Percentiles rank a stretch among this genome's conserved stretches.
Evolutionary conservation across 2,888 invertebrate species (phyloP).

Genomic region (Melanostoma mellinum): DNA sequence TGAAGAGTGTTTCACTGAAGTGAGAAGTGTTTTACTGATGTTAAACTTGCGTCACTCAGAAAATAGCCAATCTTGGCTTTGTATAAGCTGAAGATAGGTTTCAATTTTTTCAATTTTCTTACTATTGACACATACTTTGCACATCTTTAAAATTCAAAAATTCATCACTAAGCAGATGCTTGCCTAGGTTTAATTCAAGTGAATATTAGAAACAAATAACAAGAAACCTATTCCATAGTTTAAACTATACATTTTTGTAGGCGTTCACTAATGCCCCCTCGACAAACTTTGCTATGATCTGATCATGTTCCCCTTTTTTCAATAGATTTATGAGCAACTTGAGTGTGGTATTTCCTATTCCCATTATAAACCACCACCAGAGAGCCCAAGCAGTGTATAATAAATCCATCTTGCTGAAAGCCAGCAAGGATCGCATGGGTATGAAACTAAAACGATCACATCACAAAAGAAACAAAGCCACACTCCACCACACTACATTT

Average conservation of each 20-base stretch:
- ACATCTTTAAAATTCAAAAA: too few species aligned
- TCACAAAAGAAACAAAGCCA: slow-evolving; percentile 47
- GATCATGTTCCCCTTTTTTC: slow-evolving; percentile 12
- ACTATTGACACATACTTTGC: too few species aligned
- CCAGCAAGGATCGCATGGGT: slow-evolving; percentile 49
- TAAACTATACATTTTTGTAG: background rate
- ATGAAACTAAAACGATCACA: slow-evolving; percentile 59
- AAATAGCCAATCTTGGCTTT: too few species aligned
- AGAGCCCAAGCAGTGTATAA: slow-evolving; percentile 21
- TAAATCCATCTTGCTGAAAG: slow-evolving; percentile 61
- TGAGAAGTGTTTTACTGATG: too few species aligned
- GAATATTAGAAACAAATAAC: too few species aligned
- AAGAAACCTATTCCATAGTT: too few species aligned
- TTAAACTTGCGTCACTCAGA: too few species aligned
- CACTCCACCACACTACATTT: slow-evolving; percentile 59
- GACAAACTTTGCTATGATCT: slow-evolving; percentile 14
- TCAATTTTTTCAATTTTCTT: too few species aligned
- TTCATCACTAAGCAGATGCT: too few species aligned
- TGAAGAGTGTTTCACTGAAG: too few species aligned
- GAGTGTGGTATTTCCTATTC: slow-evolving; percentile 48
- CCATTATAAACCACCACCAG: slow-evolving; percentile 9
- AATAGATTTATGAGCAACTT: slow-evolving; percentile 49
- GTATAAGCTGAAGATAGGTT: too few species aligned
- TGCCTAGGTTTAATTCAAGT: too few species aligned
- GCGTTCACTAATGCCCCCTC: slow-evolving; percentile 57